Percentiles rank a stretch among this genome's conserved stretches.
Conservation (phyloP, 2,797 vertebrate genomes). For the Acridotheres tristis region DNA sequence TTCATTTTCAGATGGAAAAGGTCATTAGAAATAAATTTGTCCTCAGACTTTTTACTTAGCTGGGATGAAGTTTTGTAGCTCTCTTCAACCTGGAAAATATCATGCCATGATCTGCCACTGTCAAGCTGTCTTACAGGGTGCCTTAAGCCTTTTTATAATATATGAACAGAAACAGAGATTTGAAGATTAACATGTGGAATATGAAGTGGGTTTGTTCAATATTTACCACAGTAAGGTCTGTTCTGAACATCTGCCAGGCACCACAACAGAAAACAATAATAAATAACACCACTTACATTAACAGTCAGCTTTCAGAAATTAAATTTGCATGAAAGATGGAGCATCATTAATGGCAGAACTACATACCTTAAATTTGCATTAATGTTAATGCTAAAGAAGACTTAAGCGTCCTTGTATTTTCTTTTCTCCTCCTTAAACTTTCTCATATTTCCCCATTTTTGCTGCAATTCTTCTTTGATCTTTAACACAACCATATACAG, state of each 20-base stretch:
- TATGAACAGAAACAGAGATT: not conserved
- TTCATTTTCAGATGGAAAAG: conserved; percentile 17
- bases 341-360: not conserved
- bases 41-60: not conserved
- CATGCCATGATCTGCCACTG: not conserved
- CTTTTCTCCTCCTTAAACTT: not conserved
- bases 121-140: not conserved
- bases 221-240: not conserved
- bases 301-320: not conserved
- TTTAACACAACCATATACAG: not conserved
- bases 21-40: conserved; percentile 43
- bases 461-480: not conserved
- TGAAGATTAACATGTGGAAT: not conserved
- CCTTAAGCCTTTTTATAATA: not conserved
- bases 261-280: not conserved
- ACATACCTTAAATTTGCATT: not conserved
- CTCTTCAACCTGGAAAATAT: not conserved
- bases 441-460: not conserved
- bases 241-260: not conserved
- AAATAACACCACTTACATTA: not conserved
- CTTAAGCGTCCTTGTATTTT: not conserved
- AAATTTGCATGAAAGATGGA: not conserved
- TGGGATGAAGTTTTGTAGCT: not conserved
- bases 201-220: not conserved
- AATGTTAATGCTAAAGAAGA: not conserved